Conservation (phyloP, 2,888 invertebrate genomes). For the Osmoderma eremita region DNA sequence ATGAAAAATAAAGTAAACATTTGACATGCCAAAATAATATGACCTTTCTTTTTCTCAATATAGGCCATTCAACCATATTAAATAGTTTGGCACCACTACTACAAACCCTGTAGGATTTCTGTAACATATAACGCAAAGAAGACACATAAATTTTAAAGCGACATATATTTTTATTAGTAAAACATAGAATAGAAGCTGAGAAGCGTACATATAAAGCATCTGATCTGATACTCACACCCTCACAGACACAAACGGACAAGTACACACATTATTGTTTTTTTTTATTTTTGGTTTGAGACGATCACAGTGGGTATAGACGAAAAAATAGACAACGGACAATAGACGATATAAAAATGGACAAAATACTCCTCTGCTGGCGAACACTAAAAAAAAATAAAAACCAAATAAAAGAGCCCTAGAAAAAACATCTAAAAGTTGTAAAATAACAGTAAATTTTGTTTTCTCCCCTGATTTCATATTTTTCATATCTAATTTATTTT, state of each 20-base stretch:
- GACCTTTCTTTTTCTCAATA: constrained; percentile 59
- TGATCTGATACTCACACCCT: constrained; percentile 42
- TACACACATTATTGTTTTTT: constrained; percentile 39
- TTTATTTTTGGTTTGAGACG: constrained; percentile 35
- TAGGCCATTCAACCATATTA: constrained; percentile 58
- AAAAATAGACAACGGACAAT: constrained; percentile 44
- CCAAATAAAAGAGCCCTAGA: constrained; percentile 50
- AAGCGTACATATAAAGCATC: constrained; percentile 43
- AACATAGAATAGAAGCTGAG: constrained; percentile 36
- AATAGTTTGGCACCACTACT: constrained; percentile 45
- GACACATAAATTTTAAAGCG: constrained; percentile 42
- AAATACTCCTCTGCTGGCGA: constrained; percentile 54
- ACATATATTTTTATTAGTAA: constrained; percentile 42
- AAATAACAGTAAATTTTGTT: constrained; percentile 15
- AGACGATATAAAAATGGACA: constrained; percentile 48
- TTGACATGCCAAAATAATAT: constrained; percentile 42
- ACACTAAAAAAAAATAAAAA: constrained; percentile 55
- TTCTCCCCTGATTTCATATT: too few relatives aligned
- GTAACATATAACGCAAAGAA: constrained; percentile 46
- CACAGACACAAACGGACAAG: constrained; percentile 43
- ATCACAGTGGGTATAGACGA: constrained; percentile 47
- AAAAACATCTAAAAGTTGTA: constrained; percentile 40
- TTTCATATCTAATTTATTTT: constrained; percentile 4
- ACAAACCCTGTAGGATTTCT: constrained; percentile 41
- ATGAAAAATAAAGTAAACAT: background rate